Conservation (phyloP, 2,113 vertebrate genomes). For the Budorcas taxicolor region DNA sequence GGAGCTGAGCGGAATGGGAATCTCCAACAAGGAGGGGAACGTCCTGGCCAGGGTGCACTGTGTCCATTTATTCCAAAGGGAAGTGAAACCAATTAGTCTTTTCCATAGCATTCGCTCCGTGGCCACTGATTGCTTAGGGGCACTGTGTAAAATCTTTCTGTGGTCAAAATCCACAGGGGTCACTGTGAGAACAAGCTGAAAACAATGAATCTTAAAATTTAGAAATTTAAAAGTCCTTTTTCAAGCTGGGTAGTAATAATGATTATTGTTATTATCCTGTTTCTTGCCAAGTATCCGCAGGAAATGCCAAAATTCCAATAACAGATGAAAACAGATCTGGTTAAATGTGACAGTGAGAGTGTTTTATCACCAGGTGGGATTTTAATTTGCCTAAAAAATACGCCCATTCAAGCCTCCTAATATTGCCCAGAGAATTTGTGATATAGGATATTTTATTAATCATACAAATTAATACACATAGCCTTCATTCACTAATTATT, state of each 20-base stretch:
- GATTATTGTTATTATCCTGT: background rate
- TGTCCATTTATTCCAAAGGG: background rate
- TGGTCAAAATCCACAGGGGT: background rate
- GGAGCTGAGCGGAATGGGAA: background rate
- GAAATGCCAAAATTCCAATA: background rate
- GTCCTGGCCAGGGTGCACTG: accelerated
- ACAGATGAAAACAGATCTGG: background rate
- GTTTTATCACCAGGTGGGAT: background rate
- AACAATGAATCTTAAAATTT: background rate
- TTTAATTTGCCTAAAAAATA: conserved; percentile 7
- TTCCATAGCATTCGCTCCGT: accelerated
- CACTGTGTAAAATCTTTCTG: background rate
- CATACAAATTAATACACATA: background rate
- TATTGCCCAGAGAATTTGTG: background rate
- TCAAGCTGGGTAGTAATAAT: background rate
- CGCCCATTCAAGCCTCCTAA: background rate
- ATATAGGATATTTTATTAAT: background rate
- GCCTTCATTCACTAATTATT: background rate
- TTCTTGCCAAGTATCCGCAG: background rate
- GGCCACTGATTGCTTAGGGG: background rate
- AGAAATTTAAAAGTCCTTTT: background rate
- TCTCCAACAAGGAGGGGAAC: background rate
- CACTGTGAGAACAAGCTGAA: background rate
- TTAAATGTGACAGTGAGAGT: background rate
- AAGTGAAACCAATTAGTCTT: background rate